These are phyloP conservation scores for Tetragonisca angustula DNA, from an alignment of 2,888 invertebrate species.

Conservation along the genomic window DNA sequence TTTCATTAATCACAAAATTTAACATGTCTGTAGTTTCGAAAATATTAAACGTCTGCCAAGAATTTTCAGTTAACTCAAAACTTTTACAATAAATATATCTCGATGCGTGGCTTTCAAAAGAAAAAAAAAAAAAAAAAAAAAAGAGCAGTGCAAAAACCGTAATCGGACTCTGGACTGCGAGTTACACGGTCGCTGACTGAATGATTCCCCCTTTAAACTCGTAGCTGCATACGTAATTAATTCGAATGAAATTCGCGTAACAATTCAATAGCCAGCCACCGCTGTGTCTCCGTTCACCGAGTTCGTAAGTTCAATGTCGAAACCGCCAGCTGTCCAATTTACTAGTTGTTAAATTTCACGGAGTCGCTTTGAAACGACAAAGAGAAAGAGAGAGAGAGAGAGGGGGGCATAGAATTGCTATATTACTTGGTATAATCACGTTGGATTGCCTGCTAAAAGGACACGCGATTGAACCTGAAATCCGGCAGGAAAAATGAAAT, in stretches of 20 bases:
- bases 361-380: constrained; percentile 22
- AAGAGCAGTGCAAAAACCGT: too few species aligned
- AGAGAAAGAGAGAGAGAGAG: neutral
- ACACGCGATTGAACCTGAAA: constrained; percentile 48
- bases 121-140: too few species aligned
- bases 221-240: constrained; percentile 25
- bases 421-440: constrained; percentile 11
- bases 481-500: constrained; percentile 65
- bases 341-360: constrained; percentile 28
- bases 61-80: too few species aligned
- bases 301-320: constrained; percentile 28
- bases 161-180: neutral
- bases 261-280: constrained; percentile 23
- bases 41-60: too few species aligned
- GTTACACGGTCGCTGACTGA: neutral
- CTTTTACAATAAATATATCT: too few species aligned
- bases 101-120: too few species aligned
- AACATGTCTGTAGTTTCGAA: too few species aligned
- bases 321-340: constrained; percentile 42
- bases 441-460: constrained; percentile 45
- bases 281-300: constrained; percentile 3
- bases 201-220: neutral
- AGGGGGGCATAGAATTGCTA: neutral
- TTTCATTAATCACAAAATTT: too few species aligned
- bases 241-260: constrained; percentile 36